phyloP scores from a whole-genome alignment of 2,888 invertebrate genomes.

The Onthophagus sagittarius region DNA sequence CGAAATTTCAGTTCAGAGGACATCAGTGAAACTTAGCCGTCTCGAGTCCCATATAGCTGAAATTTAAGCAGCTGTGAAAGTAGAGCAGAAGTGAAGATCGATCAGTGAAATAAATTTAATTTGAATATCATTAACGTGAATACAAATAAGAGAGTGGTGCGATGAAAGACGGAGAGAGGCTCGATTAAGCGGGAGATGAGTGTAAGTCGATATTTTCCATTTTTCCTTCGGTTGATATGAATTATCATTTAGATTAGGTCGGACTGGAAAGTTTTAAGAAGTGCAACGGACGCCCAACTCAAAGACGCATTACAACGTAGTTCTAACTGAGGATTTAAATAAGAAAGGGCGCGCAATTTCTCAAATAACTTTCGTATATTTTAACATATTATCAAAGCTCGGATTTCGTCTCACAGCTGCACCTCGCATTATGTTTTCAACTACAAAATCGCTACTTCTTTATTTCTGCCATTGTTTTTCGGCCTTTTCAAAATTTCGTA shows the following conservation, averaged over 20 bases:
- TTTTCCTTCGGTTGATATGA: conserved; percentile 1
- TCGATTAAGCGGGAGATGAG: neutral
- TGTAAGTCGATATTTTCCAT: conserved; percentile 11
- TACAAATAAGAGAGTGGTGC: neutral
- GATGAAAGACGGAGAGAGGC: neutral
- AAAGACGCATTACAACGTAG: conserved; percentile 10
- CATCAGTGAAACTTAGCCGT: neutral
- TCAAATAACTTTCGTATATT: conserved; percentile 12
- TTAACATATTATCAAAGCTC: conserved; percentile 6
- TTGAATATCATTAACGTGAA: neutral
- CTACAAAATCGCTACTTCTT: neutral
- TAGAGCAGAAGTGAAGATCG: neutral
- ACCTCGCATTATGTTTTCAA: neutral
- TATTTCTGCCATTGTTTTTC: neutral
- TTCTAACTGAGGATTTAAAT: conserved; percentile 10
- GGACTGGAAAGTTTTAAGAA: conserved; percentile 10
- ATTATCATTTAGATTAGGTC: conserved; percentile 12
- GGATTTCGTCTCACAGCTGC: neutral
- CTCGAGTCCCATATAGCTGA: neutral
- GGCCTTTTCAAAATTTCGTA: neutral
- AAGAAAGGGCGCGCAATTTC: conserved; percentile 10
- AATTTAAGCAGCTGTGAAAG: neutral
- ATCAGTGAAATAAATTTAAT: neutral
- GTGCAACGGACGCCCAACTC: conserved; percentile 1
- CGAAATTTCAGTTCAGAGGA: neutral